Base-by-base conservation (phyloP, 2,113 vertebrate genomes). In the Zingel zingel region DNA sequence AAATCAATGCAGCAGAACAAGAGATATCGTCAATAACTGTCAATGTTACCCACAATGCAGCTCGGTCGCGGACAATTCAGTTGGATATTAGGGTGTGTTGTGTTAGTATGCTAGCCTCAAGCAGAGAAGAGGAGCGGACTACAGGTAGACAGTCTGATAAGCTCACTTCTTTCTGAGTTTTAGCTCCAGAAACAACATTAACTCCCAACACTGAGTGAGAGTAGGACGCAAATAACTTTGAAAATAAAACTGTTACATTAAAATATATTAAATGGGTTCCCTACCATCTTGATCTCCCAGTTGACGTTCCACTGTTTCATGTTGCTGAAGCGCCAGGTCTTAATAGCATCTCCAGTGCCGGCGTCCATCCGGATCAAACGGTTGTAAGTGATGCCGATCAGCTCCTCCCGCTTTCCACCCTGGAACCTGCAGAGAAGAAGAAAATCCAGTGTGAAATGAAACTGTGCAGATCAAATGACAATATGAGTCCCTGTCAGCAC, bases 271-370 rank as follows among this genome's bases (percentile, higher is more conserved):
- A 47, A 0, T 3, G 56, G 45, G 2, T 43, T 39, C 2, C 62
- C n/a, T 90, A 99, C 98, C 98, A 98, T 98, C 95, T 99, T 99
- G 23, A 99, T 99, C 92, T 99, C 98, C 98, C 98, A 99, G 95
- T 99, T 99, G 45, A 99, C 98, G 0, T 99, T 99, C 98, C 98
- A 99, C 94, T 99, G 98, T 67, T 99, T 99, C 98, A 99, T 99
- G 95, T 99, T 99, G 96, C 97, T 98, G 94, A 99, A 98, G 54
- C 98, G 95, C 98, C 98, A 99, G 10, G 98, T 99, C 90, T 99
- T 99, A 89, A 99, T 96, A 16, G 98, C 98, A 0, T 99, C 98
- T 9, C 98, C 98, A 0, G 96, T 98, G 95, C 95, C 59, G 11
- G 97, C 97, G 0, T 99, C 98, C 97, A 99, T 99, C 51, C 98